phyloP scores from a whole-genome alignment of 2,888 invertebrate genomes.

The Saturnia japonica region DNA sequence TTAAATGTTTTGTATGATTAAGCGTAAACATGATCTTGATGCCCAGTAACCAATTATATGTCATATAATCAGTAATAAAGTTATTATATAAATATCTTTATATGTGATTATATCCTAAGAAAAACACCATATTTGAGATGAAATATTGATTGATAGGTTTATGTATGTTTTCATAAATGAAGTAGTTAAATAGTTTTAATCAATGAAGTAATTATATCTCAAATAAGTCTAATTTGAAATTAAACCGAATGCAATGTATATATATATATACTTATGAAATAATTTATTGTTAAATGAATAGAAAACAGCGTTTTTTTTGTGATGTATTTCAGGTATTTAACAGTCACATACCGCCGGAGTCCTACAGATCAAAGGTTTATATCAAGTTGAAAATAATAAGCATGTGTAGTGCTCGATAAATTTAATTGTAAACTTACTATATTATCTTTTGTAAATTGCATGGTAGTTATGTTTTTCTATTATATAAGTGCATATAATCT shows the following conservation, averaged over 20 bases:
- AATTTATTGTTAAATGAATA: conserved; percentile 44
- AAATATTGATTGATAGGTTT: background rate
- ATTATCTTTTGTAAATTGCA: conserved; percentile 51
- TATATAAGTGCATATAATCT: conserved; percentile 28
- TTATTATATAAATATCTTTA: background rate
- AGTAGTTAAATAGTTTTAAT: background rate
- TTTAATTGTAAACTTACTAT: conserved; percentile 4
- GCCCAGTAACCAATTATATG: background rate
- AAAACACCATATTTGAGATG: background rate
- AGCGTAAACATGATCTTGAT: background rate
- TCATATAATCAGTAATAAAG: background rate
- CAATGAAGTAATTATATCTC: background rate
- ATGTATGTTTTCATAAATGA: background rate
- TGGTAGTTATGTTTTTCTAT: conserved; percentile 53
- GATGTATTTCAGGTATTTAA: conserved; percentile 93
- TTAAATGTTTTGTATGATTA: background rate
- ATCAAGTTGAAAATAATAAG: conserved; percentile 80
- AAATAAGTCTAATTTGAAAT: background rate
- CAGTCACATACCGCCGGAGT: conserved; percentile 96
- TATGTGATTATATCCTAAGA: too few species aligned
- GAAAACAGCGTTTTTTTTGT: conserved; percentile 74
- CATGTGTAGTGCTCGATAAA: conserved; percentile 71
- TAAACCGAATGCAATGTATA: too few species aligned
- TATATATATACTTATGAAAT: too few species aligned
- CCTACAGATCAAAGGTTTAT: conserved; percentile 95